These are phyloP conservation scores for Chauna torquata DNA, from an alignment of 2,113 vertebrate species.

Conservation along the genomic window DNA sequence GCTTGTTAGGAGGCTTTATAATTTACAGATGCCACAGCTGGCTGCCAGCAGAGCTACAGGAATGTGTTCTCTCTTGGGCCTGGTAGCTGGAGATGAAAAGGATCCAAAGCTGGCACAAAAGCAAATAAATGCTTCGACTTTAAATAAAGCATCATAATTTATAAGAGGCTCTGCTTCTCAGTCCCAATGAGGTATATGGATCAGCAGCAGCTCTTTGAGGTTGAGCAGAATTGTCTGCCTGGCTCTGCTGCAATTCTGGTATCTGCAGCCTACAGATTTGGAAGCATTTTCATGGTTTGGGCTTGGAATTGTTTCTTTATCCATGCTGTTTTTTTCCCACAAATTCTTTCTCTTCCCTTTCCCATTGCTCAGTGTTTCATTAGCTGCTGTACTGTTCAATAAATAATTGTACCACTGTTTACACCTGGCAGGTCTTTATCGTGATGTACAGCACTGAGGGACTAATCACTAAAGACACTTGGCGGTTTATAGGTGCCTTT, in stretches of 20 bases:
- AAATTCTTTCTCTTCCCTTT: neutral
- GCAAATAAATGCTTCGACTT: constrained; percentile 81
- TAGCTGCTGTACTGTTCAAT: constrained; percentile 27
- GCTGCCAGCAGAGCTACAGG: constrained; percentile 77
- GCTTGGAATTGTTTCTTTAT: constrained; percentile 9
- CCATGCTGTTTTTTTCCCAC: neutral
- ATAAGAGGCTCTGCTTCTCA: constrained; percentile 67
- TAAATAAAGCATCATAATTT: constrained; percentile 82
- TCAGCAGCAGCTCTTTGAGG: constrained; percentile 73
- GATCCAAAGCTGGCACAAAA: constrained; percentile 80
- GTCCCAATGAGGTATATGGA: constrained; percentile 56
- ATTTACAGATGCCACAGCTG: constrained; percentile 82
- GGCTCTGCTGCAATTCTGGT: constrained; percentile 56
- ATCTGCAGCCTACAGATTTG: constrained; percentile 45
- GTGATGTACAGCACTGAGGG: neutral
- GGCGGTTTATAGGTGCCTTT: constrained; percentile 39
- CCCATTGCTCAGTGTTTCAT: constrained; percentile 20
- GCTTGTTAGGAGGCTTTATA: constrained; percentile 77
- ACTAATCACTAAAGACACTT: neutral
- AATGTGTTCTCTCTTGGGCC: constrained; percentile 78
- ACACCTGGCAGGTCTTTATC: constrained; percentile 39
- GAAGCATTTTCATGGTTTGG: constrained; percentile 48
- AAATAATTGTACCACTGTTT: constrained; percentile 21
- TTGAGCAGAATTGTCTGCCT: constrained; percentile 61
- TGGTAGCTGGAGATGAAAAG: constrained; percentile 80